A percentile compares a stretch with the other conserved stretches of the same genome.
phyloP scores from a whole-genome alignment of 2,797 vertebrate species.

The Thalassophryne amazonica region DNA sequence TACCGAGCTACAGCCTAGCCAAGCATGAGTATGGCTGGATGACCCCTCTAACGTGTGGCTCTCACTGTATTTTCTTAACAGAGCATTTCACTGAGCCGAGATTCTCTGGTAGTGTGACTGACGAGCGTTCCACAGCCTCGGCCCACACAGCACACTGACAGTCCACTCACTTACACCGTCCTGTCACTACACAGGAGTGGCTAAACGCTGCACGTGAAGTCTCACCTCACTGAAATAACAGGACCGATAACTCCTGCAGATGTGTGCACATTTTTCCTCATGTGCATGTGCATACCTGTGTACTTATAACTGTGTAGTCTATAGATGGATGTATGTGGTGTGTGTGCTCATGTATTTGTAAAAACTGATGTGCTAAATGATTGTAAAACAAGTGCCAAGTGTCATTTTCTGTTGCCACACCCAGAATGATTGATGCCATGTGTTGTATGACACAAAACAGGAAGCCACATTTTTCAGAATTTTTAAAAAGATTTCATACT shows the following conservation, averaged over 20 bases:
- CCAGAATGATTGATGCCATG: too few relatives aligned
- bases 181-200: conserved; percentile 38
- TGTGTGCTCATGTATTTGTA: conserved; percentile 3
- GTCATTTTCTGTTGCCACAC: conserved; percentile 26
- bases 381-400: conserved; percentile 36
- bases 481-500: conserved; percentile 5
- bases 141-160: conserved; percentile 27
- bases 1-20: conserved; percentile 46
- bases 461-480: conserved; percentile 1
- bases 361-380: background rate
- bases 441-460: conserved; percentile 4
- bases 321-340: background rate
- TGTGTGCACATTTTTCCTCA: too few relatives aligned
- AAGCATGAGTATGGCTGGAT: conserved; percentile 34
- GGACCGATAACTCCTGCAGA: conserved; percentile 15
- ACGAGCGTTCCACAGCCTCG: conserved; percentile 26
- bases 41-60: conserved; percentile 72
- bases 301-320: conserved; percentile 11
- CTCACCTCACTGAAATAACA: conserved; percentile 35
- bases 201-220: conserved; percentile 28
- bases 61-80: conserved; percentile 79
- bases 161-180: conserved; percentile 34
- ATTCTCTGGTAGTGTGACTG: conserved; percentile 82
- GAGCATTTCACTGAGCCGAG: conserved; percentile 80
- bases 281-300: too few relatives aligned